These are phyloP conservation scores for Lordiphosa andalusiaca DNA, from an alignment of 2,888 invertebrate species.

Conservation along the genomic window DNA sequence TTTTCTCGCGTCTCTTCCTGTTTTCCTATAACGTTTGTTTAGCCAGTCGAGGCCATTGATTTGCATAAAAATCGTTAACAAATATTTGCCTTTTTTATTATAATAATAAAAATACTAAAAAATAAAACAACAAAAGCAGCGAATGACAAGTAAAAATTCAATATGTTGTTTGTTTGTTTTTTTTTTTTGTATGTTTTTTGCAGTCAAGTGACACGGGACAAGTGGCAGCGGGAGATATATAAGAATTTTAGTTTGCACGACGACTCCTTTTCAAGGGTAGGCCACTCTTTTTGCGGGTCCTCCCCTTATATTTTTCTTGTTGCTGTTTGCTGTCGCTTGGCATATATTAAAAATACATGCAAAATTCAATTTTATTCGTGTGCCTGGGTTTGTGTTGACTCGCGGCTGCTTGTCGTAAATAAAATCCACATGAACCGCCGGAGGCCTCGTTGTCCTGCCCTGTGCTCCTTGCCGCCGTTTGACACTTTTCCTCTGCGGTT, in stretches of 20 bases:
- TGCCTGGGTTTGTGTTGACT: conserved; percentile 56
- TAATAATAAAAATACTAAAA: conserved; percentile 19
- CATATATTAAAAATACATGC: conserved; percentile 63
- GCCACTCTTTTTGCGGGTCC: conserved; percentile 36
- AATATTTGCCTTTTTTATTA: conserved; percentile 60
- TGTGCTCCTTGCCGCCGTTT: conserved; percentile 21
- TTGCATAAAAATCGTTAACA: conserved; percentile 66
- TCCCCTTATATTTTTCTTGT: conserved; percentile 19
- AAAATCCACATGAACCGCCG: conserved; percentile 65
- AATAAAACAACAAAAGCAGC: conserved; percentile 14
- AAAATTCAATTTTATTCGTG: conserved; percentile 64
- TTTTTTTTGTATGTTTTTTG: too few species aligned
- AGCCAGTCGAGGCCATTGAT: conserved; percentile 46
- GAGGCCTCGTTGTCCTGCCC: conserved; percentile 17
- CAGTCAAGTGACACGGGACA: background rate
- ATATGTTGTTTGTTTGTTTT: conserved; percentile 70
- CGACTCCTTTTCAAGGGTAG: conserved; percentile 20
- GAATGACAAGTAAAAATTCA: conserved; percentile 51
- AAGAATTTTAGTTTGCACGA: too few species aligned
- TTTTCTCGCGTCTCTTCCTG: conserved; percentile 9
- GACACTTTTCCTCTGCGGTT: conserved; percentile 50
- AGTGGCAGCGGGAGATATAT: background rate
- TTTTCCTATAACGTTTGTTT: conserved; percentile 33
- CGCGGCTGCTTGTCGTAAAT: conserved; percentile 66
- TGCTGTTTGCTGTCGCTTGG: conserved; percentile 32